Conservation (phyloP, 1,140 invertebrate species). For the Paralvinella palmiformis region DNA sequence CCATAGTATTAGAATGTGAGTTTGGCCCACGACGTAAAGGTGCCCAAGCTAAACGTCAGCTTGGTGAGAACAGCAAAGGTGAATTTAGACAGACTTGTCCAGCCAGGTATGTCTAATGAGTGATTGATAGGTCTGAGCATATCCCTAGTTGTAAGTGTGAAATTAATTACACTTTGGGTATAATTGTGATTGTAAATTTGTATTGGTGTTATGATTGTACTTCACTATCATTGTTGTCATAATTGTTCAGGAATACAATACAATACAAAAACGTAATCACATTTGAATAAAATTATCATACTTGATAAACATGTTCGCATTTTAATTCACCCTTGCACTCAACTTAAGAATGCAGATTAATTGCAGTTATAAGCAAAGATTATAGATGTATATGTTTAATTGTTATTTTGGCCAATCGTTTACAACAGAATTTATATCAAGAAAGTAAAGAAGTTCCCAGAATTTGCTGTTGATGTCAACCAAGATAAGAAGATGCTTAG, state of each 20-base stretch:
- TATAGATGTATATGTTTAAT: not conserved
- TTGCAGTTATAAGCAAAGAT: not conserved
- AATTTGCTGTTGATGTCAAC: constrained; percentile 38
- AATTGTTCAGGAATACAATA: too few species aligned
- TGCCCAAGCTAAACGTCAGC: constrained; percentile 24
- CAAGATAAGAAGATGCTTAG: constrained; percentile 43
- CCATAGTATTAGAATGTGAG: constrained; percentile 51
- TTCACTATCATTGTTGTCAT: too few species aligned
- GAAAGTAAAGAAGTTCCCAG: constrained; percentile 47
- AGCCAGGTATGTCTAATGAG: constrained; percentile 41
- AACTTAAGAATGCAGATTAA: not conserved
- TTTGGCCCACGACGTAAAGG: constrained; percentile 48
- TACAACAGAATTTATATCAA: constrained; percentile 47
- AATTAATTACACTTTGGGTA: too few species aligned
- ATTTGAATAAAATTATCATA: too few species aligned
- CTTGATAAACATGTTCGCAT: not conserved
- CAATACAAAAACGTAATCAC: too few species aligned
- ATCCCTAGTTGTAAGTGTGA: too few species aligned
- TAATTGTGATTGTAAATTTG: too few species aligned
- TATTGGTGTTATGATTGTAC: too few species aligned
- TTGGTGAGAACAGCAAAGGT: constrained; percentile 10
- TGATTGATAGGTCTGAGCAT: too few species aligned
- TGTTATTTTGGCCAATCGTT: not conserved
- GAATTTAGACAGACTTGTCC: constrained; percentile 48
- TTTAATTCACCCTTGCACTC: too few species aligned